Conservation (phyloP, 2,113 vertebrate species). For the Ctenodactylus gundi region DNA sequence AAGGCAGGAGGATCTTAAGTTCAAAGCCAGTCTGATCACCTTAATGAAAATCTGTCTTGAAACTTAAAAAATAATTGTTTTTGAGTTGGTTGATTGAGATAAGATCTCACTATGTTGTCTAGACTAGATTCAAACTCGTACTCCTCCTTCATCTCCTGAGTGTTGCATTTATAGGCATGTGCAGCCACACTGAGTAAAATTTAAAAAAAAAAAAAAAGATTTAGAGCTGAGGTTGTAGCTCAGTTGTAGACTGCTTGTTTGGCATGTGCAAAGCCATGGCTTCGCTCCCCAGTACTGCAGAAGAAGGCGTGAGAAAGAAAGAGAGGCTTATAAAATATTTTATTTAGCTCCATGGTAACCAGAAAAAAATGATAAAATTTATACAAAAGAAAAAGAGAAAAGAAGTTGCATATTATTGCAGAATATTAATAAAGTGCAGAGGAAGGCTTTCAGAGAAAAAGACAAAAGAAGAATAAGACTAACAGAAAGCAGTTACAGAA, state of each 20-base stretch:
- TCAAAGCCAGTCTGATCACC: too few relatives aligned
- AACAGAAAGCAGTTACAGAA: not conserved
- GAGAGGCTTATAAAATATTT: not conserved
- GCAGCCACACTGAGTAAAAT: not conserved
- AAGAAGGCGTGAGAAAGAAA: not conserved
- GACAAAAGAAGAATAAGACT: not conserved
- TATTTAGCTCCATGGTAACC: not conserved
- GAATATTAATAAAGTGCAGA: not conserved
- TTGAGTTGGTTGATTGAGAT: too few relatives aligned
- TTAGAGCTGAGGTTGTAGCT: too few relatives aligned
- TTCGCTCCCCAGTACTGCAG: not conserved
- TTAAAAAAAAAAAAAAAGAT: too few relatives aligned
- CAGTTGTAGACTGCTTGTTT: too few relatives aligned
- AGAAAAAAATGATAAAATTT: not conserved
- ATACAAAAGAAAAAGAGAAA: not conserved
- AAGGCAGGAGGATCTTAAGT: not conserved
- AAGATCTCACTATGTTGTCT: too few relatives aligned
- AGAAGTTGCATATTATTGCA: not conserved
- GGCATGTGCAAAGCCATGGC: not conserved
- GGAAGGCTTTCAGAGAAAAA: not conserved
- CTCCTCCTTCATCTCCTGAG: not conserved
- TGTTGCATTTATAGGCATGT: not conserved
- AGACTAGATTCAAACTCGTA: too few relatives aligned
- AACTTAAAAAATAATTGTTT: too few relatives aligned
- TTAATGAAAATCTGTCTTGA: too few relatives aligned